phyloP scores from a whole-genome alignment of 2,113 vertebrate genomes.

The Cavia porcellus region DNA sequence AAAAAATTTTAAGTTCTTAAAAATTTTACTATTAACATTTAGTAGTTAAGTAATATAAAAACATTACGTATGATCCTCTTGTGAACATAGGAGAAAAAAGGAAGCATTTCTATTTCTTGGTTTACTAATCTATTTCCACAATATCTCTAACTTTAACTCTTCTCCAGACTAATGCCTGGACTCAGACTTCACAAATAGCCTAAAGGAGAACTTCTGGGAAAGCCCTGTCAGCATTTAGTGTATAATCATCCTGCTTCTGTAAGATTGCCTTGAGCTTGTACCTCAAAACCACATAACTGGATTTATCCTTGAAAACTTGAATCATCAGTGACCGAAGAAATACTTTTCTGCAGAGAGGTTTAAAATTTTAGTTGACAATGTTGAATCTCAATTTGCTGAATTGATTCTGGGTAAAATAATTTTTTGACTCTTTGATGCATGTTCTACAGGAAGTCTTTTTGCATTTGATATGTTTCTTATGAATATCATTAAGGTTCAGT shows the following conservation, averaged over 20 bases:
- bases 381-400: conserved; percentile 57
- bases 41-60: conserved; percentile 30
- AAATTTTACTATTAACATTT: conserved; percentile 18
- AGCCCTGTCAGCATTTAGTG: conserved; percentile 42
- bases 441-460: not conserved
- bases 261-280: conserved; percentile 37
- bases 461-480: not conserved
- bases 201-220: conserved; percentile 51
- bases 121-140: not conserved
- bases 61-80: not conserved
- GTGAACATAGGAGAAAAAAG: not conserved
- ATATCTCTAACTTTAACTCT: not conserved
- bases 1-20: conserved; percentile 6
- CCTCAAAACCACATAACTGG: conserved; percentile 62
- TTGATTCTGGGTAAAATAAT: not conserved
- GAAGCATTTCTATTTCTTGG: not conserved
- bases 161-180: not conserved
- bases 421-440: not conserved
- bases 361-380: conserved; percentile 48
- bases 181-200: not conserved
- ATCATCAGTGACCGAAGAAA: conserved; percentile 4
- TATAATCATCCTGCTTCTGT: conserved; percentile 1
- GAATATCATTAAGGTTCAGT: not conserved
- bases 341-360: not conserved
- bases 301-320: conserved; percentile 59